Evolutionary conservation across 2,888 invertebrate genomes (phyloP).

Genomic region (Meganola albula): DNA sequence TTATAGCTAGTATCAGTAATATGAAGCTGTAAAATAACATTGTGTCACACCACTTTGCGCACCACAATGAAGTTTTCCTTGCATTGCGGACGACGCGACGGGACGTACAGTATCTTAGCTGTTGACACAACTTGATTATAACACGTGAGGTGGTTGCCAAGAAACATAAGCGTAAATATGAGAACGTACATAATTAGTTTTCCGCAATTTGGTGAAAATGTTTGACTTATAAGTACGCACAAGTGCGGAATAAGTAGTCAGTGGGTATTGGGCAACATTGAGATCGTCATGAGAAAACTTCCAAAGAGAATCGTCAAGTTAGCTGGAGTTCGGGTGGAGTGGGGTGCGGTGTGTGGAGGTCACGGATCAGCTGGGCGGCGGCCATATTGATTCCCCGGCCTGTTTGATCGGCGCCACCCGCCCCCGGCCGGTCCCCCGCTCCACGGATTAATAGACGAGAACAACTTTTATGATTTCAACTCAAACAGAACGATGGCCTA

Average conservation of each 20-base stretch:
- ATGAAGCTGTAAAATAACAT: too few relatives aligned
- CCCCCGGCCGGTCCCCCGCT: constrained; percentile 36
- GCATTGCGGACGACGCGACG: too few relatives aligned
- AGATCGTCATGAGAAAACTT: constrained; percentile 56
- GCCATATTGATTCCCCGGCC: constrained; percentile 77
- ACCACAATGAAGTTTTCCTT: too few relatives aligned
- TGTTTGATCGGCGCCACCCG: constrained; percentile 72
- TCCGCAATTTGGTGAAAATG: constrained; percentile 11
- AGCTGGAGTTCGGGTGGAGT: constrained; percentile 30
- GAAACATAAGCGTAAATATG: constrained; percentile 2
- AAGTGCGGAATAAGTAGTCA: constrained; percentile 31
- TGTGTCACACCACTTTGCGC: too few relatives aligned
- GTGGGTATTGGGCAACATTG: constrained; percentile 32
- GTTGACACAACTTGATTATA: too few relatives aligned
- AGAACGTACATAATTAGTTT: constrained; percentile 19
- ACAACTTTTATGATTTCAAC: constrained; percentile 77
- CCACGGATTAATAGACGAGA: constrained; percentile 73
- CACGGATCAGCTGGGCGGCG: constrained; percentile 77
- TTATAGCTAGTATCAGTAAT: too few relatives aligned
- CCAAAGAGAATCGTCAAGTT: constrained; percentile 60
- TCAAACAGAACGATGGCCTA: constrained; percentile 60
- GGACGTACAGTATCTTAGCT: too few relatives aligned
- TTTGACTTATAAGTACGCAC: constrained; percentile 21
- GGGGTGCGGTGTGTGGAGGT: constrained; percentile 58
- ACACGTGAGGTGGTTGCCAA: background rate